Percentiles rank a stretch among this genome's conserved stretches.
These are phyloP conservation scores for Anoplophora glabripennis DNA, from an alignment of 1,140 invertebrate genomes.

Conservation along the genomic window DNA sequence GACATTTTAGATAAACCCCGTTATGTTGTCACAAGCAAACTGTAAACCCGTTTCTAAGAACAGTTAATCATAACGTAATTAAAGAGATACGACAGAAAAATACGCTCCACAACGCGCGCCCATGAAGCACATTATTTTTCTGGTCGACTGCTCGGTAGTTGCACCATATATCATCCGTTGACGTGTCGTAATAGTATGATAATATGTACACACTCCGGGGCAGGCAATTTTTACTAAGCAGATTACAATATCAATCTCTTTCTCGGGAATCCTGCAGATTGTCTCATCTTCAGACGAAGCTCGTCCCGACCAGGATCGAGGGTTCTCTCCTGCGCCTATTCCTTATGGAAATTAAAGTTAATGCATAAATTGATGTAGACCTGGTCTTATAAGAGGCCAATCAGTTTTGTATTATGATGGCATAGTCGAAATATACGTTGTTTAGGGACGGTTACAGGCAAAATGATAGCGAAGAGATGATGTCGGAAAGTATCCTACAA, in stretches of 20 bases:
- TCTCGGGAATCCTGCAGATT: constrained; percentile 35
- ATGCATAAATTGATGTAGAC: constrained; percentile 30
- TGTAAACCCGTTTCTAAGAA: no score
- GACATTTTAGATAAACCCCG: no score
- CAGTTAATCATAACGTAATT: background rate
- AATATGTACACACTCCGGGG: constrained; percentile 47
- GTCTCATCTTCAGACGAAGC: constrained; percentile 26
- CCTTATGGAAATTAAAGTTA: constrained; percentile 42
- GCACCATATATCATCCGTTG: constrained; percentile 46
- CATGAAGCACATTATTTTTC: constrained; percentile 32
- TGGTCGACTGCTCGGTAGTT: constrained; percentile 43
- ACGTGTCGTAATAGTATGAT: constrained; percentile 49
- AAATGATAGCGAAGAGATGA: no score
- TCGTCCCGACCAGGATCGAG: constrained; percentile 13
- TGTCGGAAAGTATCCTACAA: no score
- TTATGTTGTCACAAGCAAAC: no score
- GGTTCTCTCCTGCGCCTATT: constrained; percentile 28
- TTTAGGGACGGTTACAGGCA: no score
- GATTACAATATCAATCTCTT: constrained; percentile 50
- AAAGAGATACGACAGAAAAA: background rate
- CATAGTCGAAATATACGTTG: no score
- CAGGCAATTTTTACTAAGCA: constrained; percentile 48
- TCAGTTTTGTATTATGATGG: constrained; percentile 9
- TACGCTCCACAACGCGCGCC: constrained; percentile 5
- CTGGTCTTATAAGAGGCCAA: constrained; percentile 12